Evolutionary conservation across 64 coral and sea anemone species (phyloP).

Genomic region (Montipora cactus): DNA sequence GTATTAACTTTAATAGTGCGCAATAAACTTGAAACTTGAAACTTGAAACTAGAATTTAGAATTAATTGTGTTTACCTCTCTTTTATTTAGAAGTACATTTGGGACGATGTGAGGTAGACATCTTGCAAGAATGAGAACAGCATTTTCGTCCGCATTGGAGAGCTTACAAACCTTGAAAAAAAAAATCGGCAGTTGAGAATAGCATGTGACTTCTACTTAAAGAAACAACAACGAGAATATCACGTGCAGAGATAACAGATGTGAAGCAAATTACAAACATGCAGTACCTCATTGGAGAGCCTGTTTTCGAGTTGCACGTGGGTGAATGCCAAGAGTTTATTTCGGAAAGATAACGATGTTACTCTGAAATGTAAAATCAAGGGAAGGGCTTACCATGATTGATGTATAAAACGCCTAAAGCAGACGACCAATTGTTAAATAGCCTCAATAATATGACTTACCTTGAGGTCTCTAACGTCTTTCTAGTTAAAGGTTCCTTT

Average conservation of each 20-base stretch:
- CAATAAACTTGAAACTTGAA: no score
- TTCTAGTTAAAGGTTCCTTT: background rate
- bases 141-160: constrained; percentile 79
- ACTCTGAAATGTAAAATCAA: constrained; percentile 10
- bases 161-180: constrained; percentile 82
- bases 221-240: no score
- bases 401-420: no score
- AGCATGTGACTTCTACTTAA: background rate
- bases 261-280: no score
- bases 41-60: no score
- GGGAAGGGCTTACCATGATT: background rate
- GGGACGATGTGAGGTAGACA: constrained; percentile 98
- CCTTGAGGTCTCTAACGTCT: background rate
- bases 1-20: no score
- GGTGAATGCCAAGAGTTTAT: constrained; percentile 48
- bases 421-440: background rate
- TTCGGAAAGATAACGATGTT: constrained; percentile 68
- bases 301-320: constrained; percentile 71
- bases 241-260: no score
- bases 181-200: background rate
- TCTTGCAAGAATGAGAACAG: constrained; percentile 88
- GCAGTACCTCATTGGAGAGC: constrained; percentile 71
- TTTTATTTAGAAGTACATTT: constrained; percentile 93
- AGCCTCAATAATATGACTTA: background rate
- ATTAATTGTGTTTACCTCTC: constrained; percentile 64